Evolutionary conservation across 2,888 invertebrate genomes (phyloP), one percentile per base, ranked within the genome.

Genomic region (Cataglyphis altisquamis): DNA sequence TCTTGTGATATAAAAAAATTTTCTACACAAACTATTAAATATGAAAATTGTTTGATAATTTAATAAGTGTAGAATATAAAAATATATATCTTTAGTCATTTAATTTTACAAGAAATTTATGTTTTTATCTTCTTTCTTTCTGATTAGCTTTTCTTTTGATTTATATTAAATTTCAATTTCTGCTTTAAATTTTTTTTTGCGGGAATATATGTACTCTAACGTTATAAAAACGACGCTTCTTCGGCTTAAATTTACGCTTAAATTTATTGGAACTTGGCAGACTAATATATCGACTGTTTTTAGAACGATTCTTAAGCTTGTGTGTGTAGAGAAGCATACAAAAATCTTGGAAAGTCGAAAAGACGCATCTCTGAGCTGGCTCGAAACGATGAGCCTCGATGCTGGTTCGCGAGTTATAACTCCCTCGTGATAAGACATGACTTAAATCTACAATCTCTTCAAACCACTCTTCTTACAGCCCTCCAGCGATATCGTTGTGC

Each of bases 361-460:
- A 66, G 41, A 36, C 12, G 64, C 77, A 57, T 73, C 60, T 64
- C 73, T 55, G 73, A 84, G 72, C 64, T 62, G 32, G 62, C 77
- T 78, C 81, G 83, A 81, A 84, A 75, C 82, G 86, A 86, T 80
- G 84, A 84, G 82, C 83, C 74, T 83, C 62, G 74, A 83, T 84
- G 81, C 77, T 55, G 73, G 85, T 89, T 90, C 85, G 84, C 84
- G 86, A 91, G 93, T 91, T 90, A 93, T 85, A 85, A 90, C 90
- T 91, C 90, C 90, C 90, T 78, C 89, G 93, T 88, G 93, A 93
- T 93, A 93, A 92, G 93, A 92, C 93, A 93, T 92, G 92, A 91
- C 91, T 92, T 88, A 91, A 92, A 93, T 92, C 91, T 89, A 92
- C 90, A 91, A 92, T 91, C 90, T 90, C 88, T 18, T 90, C 87